Percentiles rank a stretch among this genome's conserved stretches.
Evolutionary conservation across 2,113 vertebrate species (phyloP).

Genomic region (Mastomys coucha): DNA sequence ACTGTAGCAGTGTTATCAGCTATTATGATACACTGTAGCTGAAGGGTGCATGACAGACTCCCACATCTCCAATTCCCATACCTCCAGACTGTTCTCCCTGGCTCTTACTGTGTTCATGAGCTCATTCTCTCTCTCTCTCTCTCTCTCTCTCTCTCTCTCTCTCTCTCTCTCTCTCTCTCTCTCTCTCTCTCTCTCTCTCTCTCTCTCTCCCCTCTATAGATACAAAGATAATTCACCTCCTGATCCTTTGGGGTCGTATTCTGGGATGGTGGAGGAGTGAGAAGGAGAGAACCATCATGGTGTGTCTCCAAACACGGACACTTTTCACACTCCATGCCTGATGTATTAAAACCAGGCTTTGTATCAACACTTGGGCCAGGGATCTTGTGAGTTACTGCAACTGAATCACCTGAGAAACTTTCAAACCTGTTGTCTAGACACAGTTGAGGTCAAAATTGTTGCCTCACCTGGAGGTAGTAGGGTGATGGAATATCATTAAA

Average conservation of each 20-base stretch:
- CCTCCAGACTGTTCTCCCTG: background rate
- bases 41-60: too few species aligned
- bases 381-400: background rate
- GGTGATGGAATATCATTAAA: too few species aligned
- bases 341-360: accelerated
- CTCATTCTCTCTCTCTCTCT: background rate
- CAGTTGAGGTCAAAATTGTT: too few species aligned
- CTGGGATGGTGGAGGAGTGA: background rate
- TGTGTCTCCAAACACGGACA: background rate
- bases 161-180: too few species aligned
- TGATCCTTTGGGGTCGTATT: background rate
- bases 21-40: too few species aligned
- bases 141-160: too few species aligned
- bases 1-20: too few species aligned
- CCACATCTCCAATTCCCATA: background rate
- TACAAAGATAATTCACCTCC: background rate
- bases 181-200: too few species aligned
- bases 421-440: background rate
- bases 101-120: background rate
- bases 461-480: too few species aligned
- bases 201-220: background rate
- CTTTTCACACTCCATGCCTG: background rate
- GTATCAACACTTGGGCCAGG: background rate
- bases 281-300: background rate
- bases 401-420: background rate